Base-by-base conservation (phyloP, 2,888 invertebrate species). In the Pheosia gnoma region DNA sequence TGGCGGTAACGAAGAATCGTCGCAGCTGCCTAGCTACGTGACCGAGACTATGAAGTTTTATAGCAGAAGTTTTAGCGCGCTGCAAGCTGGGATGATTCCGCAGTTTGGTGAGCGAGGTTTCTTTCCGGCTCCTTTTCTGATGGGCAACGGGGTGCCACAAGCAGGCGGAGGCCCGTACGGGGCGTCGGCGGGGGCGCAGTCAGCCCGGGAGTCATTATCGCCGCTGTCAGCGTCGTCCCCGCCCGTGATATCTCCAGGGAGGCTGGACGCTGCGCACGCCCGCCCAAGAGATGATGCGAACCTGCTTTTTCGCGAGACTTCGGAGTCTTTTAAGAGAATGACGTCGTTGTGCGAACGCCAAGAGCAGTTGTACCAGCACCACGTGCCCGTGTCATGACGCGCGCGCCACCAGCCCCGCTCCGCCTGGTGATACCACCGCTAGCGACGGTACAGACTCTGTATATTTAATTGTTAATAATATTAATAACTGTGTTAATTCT, bases 341-440 rank as follows among this genome's bases (percentile, higher is more conserved):
- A 94, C 94, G 51, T 93, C 94, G 0, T 84, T 94, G 38, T 94
- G 94, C 78, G 94, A 94, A 77, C 94, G 94, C 11, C 94, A 93
- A 78, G 94, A 94, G 74, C 94, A 94, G 80, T 77, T 94, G 66
- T 94, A 94, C 83, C 93, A 94, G 88, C 94, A 94, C 83, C 94
- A 94, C 78, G 94, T 94, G 0, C 94, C 94, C 7, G 94, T 94
- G 76, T 94, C 94, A 89, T 94, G 94, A 94, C 94, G 94, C 77
- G 78, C 82, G 74, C 88, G 87, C 67, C 81, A 77, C 73, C 80
- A 76, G 77, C 83, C 88, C 60, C 93, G 89, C 82, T 80, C 87
- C 68, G 80, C 88, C 58, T 92, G 92, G 92, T 92, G 90, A 91
- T 82, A 84, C 82, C 84, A 25, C 25, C 51, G 8, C 3, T 25